Evolutionary conservation across 2,113 vertebrate genomes (phyloP).

Genomic region (Trinectes maculatus): DNA sequence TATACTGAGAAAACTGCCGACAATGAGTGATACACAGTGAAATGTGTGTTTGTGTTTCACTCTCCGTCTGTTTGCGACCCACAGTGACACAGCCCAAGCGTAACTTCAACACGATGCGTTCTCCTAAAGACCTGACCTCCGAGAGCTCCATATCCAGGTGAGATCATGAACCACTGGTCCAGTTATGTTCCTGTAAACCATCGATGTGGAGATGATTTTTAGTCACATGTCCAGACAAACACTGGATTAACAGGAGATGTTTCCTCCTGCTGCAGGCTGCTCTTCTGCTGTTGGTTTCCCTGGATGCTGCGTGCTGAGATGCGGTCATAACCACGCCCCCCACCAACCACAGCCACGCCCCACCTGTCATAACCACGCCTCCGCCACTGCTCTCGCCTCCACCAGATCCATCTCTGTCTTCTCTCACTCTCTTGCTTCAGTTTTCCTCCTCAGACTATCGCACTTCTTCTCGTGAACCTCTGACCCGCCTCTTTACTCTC

Average conservation of each 20-base stretch:
- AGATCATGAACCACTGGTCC: neutral
- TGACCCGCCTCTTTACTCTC: slow-evolving; percentile 17
- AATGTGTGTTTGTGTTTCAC: neutral
- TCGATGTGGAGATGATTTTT: neutral
- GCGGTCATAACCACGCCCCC: slow-evolving; percentile 85
- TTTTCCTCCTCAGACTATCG: slow-evolving; percentile 31
- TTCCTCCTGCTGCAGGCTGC: slow-evolving; percentile 81
- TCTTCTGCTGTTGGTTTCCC: slow-evolving; percentile 96
- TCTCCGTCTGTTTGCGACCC: slow-evolving; percentile 21
- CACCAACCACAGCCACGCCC: neutral
- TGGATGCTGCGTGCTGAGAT: slow-evolving; percentile 95
- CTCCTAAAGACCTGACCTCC: slow-evolving; percentile 93
- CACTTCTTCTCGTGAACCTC: slow-evolving; percentile 23
- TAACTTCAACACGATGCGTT: slow-evolving; percentile 89
- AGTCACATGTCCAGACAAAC: too few species aligned
- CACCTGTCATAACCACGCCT: slow-evolving; percentile 1
- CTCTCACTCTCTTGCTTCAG: neutral
- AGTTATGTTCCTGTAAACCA: too few species aligned
- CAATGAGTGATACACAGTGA: too few species aligned
- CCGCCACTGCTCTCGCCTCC: slow-evolving; percentile 38
- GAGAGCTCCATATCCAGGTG: slow-evolving; percentile 95
- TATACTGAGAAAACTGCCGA: too few species aligned
- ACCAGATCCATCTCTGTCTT: slow-evolving; percentile 23
- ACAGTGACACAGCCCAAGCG: slow-evolving; percentile 92
- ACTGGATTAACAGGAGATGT: too few species aligned